A percentile compares a stretch with the other conserved stretches of the same genome.
These are phyloP conservation scores for Erethizon dorsatum DNA, from an alignment of 2,797 vertebrate genomes.

Conservation along the genomic window DNA sequence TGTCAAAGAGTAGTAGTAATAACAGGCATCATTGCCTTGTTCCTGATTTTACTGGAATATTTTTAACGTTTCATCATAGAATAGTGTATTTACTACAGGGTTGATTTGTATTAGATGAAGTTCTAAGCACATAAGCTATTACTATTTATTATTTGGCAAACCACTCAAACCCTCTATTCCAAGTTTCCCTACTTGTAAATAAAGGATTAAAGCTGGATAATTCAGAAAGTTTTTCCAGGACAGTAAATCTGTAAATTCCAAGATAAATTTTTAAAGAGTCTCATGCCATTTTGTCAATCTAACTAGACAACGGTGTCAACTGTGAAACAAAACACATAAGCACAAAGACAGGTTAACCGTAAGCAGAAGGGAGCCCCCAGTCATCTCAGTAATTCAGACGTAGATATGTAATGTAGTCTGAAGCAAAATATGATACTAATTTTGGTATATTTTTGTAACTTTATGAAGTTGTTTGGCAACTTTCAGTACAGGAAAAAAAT, in stretches of 20 bases:
- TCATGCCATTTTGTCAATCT: neutral
- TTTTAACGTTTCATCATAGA: slow-evolving; percentile 7
- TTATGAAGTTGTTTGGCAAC: slow-evolving; percentile 35
- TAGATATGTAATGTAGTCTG: neutral
- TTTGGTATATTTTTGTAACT: slow-evolving; percentile 5
- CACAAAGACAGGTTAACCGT: neutral
- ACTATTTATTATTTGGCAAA: slow-evolving; percentile 46
- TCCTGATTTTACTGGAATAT: neutral
- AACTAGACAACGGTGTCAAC: neutral
- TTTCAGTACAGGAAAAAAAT: slow-evolving; percentile 43
- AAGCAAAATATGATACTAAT: neutral
- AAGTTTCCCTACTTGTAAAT: slow-evolving; percentile 10
- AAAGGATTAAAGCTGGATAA: neutral
- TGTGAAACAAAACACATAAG: neutral
- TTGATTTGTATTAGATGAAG: slow-evolving; percentile 9
- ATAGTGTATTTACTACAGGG: neutral
- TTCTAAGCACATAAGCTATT: neutral
- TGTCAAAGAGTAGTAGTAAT: neutral
- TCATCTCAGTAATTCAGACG: neutral
- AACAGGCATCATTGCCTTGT: neutral
- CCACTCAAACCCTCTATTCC: slow-evolving; percentile 2
- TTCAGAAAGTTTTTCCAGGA: slow-evolving; percentile 40
- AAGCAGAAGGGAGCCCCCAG: neutral
- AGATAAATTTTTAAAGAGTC: slow-evolving; percentile 44
- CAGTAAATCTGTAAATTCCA: slow-evolving; percentile 17